Evolutionary conservation across 2,797 vertebrate genomes (phyloP).

Genomic region (Clamator glandarius): DNA sequence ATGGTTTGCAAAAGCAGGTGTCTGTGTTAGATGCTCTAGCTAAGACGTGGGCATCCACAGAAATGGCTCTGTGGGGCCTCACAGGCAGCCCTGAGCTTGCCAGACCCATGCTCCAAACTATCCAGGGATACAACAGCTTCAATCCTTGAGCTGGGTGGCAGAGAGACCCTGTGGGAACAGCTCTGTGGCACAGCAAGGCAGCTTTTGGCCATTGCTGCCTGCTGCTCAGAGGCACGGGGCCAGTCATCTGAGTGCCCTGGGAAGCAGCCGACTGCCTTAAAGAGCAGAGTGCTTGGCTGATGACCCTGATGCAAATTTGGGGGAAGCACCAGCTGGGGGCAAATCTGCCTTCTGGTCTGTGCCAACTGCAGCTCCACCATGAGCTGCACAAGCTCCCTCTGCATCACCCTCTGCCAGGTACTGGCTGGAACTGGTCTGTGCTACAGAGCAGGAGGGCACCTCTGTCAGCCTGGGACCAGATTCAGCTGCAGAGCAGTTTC

Average conservation of each 20-base stretch:
- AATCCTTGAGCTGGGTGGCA: background rate
- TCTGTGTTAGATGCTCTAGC: fast-evolving
- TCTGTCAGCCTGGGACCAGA: fast-evolving
- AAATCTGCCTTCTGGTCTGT: background rate
- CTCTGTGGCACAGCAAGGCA: background rate
- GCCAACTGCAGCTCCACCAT: fast-evolving
- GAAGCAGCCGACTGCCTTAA: background rate
- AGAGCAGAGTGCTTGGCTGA: background rate
- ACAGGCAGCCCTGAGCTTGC: fast-evolving
- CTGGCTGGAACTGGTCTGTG: background rate
- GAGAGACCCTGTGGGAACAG: background rate
- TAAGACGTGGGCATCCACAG: background rate
- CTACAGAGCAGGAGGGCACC: background rate
- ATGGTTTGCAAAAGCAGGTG: background rate
- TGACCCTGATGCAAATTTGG: fast-evolving
- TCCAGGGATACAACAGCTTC: fast-evolving
- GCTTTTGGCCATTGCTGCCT: background rate
- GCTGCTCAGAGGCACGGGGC: background rate
- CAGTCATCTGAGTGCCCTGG: background rate
- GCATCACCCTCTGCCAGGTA: fast-evolving
- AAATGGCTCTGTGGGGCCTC: background rate
- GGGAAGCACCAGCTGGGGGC: background rate
- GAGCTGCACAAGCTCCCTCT: background rate
- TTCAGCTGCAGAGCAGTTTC: background rate
- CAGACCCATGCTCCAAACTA: background rate